These are phyloP conservation scores for Mugil cephalus DNA, from an alignment of 2,113 vertebrate genomes.

Conservation along the genomic window DNA sequence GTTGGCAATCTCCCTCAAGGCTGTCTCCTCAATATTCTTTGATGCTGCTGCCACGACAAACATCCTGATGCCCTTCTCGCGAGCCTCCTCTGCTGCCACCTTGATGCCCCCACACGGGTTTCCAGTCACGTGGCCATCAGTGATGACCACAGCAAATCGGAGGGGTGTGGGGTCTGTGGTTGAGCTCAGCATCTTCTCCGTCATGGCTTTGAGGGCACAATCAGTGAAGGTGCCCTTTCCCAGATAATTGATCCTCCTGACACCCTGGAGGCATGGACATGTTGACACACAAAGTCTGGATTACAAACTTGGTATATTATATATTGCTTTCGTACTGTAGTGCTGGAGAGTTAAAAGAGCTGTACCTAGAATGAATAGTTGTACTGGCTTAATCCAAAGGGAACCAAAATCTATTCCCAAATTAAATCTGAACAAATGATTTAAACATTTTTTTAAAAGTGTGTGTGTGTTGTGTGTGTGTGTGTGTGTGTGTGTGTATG, in stretches of 20 bases:
- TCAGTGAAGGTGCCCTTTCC: constrained; percentile 95
- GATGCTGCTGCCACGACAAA: constrained; percentile 91
- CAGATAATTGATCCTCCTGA: constrained; percentile 85
- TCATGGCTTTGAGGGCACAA: constrained; percentile 92
- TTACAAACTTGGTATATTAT: too few species aligned
- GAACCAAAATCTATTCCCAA: too few species aligned
- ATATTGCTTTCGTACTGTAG: too few species aligned
- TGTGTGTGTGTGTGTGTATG: neutral
- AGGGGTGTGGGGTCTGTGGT: neutral
- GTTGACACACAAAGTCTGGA: neutral
- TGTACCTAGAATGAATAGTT: too few species aligned
- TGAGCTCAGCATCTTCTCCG: constrained; percentile 75
- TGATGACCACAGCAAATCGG: constrained; percentile 93
- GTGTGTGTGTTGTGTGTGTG: too few species aligned
- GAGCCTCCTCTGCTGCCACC: constrained; percentile 87
- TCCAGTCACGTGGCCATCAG: constrained; percentile 93
- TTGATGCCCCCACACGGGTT: constrained; percentile 92
- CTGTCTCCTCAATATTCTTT: constrained; percentile 85
- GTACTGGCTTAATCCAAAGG: too few species aligned
- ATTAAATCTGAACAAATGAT: too few species aligned
- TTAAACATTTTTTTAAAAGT: neutral
- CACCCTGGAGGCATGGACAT: constrained; percentile 39
- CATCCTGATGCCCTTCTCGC: constrained; percentile 88
- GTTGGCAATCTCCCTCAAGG: constrained; percentile 90
- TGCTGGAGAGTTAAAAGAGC: neutral